Percentiles rank a stretch among this genome's conserved stretches.
These are phyloP conservation scores for Gastrophryne carolinensis DNA, from an alignment of 2,797 vertebrate genomes.

Conservation along the genomic window DNA sequence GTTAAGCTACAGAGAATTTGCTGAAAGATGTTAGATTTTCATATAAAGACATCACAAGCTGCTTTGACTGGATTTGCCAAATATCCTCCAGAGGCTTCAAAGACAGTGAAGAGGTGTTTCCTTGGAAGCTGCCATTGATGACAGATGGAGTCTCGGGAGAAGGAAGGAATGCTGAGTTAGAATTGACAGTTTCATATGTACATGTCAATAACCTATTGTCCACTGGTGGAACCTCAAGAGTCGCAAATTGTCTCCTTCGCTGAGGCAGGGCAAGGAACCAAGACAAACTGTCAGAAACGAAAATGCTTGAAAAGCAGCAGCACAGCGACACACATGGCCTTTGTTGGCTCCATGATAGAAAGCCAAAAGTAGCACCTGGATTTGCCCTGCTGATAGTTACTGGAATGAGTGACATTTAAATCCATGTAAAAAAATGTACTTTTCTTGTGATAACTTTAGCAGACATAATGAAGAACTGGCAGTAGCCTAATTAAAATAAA, in stretches of 20 bases:
- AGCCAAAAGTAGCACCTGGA: neutral
- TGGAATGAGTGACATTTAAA: neutral
- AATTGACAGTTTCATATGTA: slow-evolving; percentile 11
- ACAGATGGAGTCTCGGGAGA: slow-evolving; percentile 28
- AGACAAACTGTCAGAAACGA: neutral
- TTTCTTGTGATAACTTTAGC: neutral
- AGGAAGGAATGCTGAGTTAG: slow-evolving; percentile 13
- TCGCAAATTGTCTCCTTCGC: neutral
- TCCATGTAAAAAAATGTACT: neutral
- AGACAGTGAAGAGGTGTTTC: slow-evolving; percentile 35
- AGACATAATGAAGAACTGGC: neutral
- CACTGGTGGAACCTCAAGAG: neutral
- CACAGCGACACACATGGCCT: neutral
- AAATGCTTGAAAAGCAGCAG: neutral
- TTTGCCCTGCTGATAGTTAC: neutral
- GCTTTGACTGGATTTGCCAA: slow-evolving; percentile 25
- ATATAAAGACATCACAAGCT: slow-evolving; percentile 5
- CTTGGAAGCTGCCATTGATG: slow-evolving; percentile 32
- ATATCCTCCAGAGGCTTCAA: slow-evolving; percentile 24
- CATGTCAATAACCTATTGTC: slow-evolving; percentile 1
- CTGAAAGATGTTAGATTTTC: neutral
- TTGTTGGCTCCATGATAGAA: neutral
- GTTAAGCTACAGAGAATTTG: neutral
- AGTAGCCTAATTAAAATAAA: neutral
- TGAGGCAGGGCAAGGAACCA: slow-evolving; percentile 6